Conservation (phyloP, 2,113 vertebrate genomes). For the Percina caprodes region DNA sequence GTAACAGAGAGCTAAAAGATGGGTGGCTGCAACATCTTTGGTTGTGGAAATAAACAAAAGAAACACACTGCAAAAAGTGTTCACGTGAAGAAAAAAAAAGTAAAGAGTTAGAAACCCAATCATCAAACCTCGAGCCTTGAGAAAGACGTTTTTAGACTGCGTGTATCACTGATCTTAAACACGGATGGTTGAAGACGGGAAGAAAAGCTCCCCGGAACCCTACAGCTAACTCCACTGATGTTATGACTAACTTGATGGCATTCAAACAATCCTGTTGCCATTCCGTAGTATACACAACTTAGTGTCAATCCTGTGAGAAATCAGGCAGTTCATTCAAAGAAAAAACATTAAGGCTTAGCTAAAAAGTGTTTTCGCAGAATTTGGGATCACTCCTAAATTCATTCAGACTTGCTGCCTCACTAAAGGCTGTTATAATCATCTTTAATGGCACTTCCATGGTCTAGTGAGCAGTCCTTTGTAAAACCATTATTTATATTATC, state of each 20-base stretch:
- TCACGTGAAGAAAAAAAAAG: background rate
- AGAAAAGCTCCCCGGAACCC: constrained; percentile 24
- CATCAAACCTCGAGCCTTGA: constrained; percentile 31
- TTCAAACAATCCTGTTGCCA: constrained; percentile 43
- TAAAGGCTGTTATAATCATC: constrained; percentile 74
- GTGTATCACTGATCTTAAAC: constrained; percentile 34
- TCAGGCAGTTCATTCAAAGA: constrained; percentile 64
- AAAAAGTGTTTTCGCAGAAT: constrained; percentile 67
- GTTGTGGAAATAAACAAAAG: constrained; percentile 66
- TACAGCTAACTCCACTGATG: constrained; percentile 16
- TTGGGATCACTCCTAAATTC: constrained; percentile 59
- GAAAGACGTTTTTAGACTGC: constrained; percentile 5
- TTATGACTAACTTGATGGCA: constrained; percentile 4
- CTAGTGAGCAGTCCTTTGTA: constrained; percentile 71
- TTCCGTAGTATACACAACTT: constrained; percentile 57
- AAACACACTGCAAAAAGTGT: constrained; percentile 34
- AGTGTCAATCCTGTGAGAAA: constrained; percentile 56
- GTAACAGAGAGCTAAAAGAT: constrained; percentile 42
- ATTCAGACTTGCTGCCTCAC: constrained; percentile 70
- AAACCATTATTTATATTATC: constrained; percentile 67
- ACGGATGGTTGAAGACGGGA: constrained; percentile 24
- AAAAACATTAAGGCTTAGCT: constrained; percentile 71
- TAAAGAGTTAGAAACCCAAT: constrained; percentile 27
- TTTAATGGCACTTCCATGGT: constrained; percentile 81
- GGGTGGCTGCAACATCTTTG: constrained; percentile 77